These are phyloP conservation scores for Lepidotrigona ventralis DNA, from an alignment of 1,140 invertebrate species.

Conservation along the genomic window DNA sequence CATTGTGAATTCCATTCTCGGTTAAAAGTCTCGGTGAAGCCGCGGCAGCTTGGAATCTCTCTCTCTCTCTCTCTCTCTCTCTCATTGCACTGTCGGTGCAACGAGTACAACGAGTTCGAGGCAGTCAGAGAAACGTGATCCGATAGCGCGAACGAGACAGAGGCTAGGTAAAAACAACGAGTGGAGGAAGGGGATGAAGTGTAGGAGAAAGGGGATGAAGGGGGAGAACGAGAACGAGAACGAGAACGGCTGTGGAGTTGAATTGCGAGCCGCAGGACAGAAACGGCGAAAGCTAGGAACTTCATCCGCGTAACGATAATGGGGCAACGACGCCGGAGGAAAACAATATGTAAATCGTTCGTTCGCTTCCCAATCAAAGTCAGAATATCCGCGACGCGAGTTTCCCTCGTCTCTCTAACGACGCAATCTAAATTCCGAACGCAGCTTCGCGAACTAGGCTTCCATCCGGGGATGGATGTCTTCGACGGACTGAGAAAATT, in stretches of 20 bases:
- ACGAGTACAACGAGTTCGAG: neutral
- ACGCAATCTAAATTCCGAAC: conserved; percentile 70
- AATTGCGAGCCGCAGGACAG: conserved; percentile 12
- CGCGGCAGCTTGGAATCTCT: conserved; percentile 38
- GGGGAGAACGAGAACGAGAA: neutral
- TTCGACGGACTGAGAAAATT: conserved; percentile 48
- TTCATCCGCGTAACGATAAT: conserved; percentile 64
- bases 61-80: conserved; percentile 1
- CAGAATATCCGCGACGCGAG: conserved; percentile 50
- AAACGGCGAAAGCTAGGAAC: conserved; percentile 43
- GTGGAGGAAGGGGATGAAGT: too few species aligned
- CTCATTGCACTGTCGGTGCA: neutral
- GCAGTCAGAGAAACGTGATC: neutral
- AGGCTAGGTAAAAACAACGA: neutral
- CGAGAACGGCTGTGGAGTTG: neutral
- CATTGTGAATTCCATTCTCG: conserved; percentile 51
- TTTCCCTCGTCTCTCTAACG: conserved; percentile 59
- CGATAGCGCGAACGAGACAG: neutral
- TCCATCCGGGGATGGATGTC: conserved; percentile 13
- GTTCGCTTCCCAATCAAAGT: conserved; percentile 63
- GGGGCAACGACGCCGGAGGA: conserved; percentile 56
- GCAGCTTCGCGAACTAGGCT: conserved; percentile 28
- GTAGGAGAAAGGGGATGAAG: too few species aligned
- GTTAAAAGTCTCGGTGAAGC: conserved; percentile 50
- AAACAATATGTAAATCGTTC: conserved; percentile 70